Conservation (phyloP, 2,888 invertebrate species). For the Zootermopsis nevadensis region DNA sequence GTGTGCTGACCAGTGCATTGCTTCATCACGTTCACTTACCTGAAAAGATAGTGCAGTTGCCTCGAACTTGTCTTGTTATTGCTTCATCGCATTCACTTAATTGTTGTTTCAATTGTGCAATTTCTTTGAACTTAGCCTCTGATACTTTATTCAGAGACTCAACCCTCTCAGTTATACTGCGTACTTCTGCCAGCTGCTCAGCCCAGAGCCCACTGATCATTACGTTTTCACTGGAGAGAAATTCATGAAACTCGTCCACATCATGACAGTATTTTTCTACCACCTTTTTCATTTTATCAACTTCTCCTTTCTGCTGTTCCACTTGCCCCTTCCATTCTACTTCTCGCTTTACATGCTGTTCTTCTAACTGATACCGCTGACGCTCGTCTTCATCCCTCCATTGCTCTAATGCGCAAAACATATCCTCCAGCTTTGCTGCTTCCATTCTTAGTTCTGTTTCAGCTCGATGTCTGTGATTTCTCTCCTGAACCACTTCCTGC, state of each 20-base stretch:
- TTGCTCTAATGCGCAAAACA: background rate
- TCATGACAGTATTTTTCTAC: slow-evolving; percentile 4
- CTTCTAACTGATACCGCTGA: background rate
- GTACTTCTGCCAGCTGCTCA: slow-evolving; percentile 4
- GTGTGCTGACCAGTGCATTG: no score
- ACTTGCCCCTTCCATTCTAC: background rate
- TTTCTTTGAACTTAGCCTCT: slow-evolving; percentile 1
- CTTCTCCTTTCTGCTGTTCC: background rate
- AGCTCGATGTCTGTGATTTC: slow-evolving; percentile 14
- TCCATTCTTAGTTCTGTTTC: slow-evolving; percentile 23
- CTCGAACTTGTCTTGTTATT: slow-evolving; percentile 1
- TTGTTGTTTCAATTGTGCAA: slow-evolving; percentile 13
- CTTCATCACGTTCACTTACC: background rate
- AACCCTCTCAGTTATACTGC: background rate
- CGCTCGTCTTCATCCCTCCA: background rate
- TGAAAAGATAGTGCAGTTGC: background rate
- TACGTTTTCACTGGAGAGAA: slow-evolving; percentile 29
- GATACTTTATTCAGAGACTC: background rate
- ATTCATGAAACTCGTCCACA: slow-evolving; percentile 20
- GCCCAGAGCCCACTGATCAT: slow-evolving; percentile 33
- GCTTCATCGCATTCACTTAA: slow-evolving; percentile 12
- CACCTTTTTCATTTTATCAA: background rate
- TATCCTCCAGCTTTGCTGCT: slow-evolving; percentile 20
- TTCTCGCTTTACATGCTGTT: background rate
- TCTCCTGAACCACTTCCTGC: slow-evolving; percentile 3